Percentiles rank a stretch among this genome's conserved stretches.
These are phyloP conservation scores for Carlito syrichta DNA, from an alignment of 2,113 vertebrate species.

Conservation along the genomic window DNA sequence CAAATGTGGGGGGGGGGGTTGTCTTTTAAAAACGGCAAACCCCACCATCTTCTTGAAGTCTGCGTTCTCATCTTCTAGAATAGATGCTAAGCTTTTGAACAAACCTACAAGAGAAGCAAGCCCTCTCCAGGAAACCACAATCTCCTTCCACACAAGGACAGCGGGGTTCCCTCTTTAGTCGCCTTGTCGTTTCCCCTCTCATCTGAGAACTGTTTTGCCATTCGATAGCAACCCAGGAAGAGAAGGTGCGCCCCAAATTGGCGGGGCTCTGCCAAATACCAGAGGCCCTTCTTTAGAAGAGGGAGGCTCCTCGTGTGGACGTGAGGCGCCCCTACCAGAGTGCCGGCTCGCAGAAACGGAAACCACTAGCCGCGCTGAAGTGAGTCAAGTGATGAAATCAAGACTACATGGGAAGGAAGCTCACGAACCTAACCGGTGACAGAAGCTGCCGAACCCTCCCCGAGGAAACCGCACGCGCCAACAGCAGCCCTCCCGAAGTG, in stretches of 20 bases:
- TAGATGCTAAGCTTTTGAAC: neutral
- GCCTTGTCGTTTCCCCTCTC: neutral
- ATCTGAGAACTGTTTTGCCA: neutral
- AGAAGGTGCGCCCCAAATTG: neutral
- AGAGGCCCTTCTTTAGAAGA: neutral
- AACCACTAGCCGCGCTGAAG: conserved; percentile 66
- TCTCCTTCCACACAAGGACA: neutral
- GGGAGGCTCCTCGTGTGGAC: conserved; percentile 60
- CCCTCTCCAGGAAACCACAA: conserved; percentile 48
- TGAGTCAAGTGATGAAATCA: conserved; percentile 71
- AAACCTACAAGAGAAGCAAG: neutral
- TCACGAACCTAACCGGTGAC: neutral
- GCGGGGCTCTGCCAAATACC: conserved; percentile 34
- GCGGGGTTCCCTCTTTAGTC: neutral
- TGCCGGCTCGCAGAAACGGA: conserved; percentile 58
- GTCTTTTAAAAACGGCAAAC: neutral
- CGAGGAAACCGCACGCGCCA: neutral
- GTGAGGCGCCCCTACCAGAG: conserved; percentile 26
- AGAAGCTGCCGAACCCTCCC: neutral
- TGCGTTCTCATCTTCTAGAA: conserved; percentile 5
- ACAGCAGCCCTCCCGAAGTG: neutral
- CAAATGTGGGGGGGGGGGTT: too few species aligned
- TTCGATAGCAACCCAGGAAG: neutral
- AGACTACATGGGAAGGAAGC: conserved; percentile 52
- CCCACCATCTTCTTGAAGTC: neutral